Evolutionary conservation across 2,888 invertebrate genomes (phyloP).

Genomic region (Chymomyza amoena): DNA sequence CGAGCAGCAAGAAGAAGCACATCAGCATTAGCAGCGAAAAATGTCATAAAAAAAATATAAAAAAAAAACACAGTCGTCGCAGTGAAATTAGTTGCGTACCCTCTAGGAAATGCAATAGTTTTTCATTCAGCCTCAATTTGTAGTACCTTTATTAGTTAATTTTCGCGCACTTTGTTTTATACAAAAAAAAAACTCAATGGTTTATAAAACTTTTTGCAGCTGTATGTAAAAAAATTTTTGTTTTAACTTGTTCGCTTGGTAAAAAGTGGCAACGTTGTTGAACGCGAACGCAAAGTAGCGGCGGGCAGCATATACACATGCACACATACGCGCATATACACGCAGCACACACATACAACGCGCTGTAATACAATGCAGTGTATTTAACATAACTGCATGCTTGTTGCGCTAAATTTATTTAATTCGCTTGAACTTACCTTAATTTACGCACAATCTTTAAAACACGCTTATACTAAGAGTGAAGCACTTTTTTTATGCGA

Average conservation of each 20-base stretch:
- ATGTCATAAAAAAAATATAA: conserved; percentile 57
- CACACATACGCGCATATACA: conserved; percentile 4
- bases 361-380: conserved; percentile 43
- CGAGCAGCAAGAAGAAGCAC: conserved; percentile 67
- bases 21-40: conserved; percentile 41
- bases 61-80: conserved; percentile 42
- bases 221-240: background rate
- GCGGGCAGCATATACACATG: conserved; percentile 33
- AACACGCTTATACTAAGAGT: conserved; percentile 56
- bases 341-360: conserved; percentile 17
- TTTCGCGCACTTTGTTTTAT: background rate
- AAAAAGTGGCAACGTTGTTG: conserved; percentile 11
- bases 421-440: conserved; percentile 39
- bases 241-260: conserved; percentile 43
- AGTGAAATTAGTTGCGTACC: conserved; percentile 48
- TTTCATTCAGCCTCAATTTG: no score
- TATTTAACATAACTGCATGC: conserved; percentile 22
- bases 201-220: background rate
- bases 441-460: conserved; percentile 57
- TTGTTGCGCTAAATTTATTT: background rate
- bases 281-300: conserved; percentile 23
- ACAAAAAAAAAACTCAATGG: background rate
- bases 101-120: conserved; percentile 43
- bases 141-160: no score
- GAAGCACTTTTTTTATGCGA: conserved; percentile 55